Percentiles rank a stretch among this genome's conserved stretches.
Evolutionary conservation across 1,140 invertebrate genomes (phyloP).

Genomic region (Papilio helenus): DNA sequence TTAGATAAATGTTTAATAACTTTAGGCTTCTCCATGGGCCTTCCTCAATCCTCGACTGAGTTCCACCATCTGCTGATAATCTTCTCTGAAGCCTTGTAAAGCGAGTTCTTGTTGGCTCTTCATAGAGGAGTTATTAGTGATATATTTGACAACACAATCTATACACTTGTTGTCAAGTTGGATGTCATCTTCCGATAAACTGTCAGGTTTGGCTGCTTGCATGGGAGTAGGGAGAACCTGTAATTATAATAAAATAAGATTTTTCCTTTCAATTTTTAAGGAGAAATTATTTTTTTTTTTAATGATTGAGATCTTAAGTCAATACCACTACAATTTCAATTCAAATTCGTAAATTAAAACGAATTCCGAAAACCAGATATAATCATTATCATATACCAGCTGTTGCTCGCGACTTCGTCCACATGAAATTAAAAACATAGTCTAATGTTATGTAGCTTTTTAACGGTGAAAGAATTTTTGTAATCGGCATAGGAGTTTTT

Average conservation of each 20-base stretch:
- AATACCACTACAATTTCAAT: too few species aligned
- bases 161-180: slow-evolving; percentile 77
- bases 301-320: too few species aligned
- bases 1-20: slow-evolving; percentile 48
- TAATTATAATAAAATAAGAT: slow-evolving; percentile 24
- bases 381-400: too few species aligned
- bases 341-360: too few species aligned
- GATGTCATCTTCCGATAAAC: slow-evolving; percentile 62
- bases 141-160: slow-evolving; percentile 85
- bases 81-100: slow-evolving; percentile 86
- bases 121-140: slow-evolving; percentile 84
- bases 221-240: slow-evolving; percentile 72
- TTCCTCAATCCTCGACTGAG: slow-evolving; percentile 85
- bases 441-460: too few species aligned
- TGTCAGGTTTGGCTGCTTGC: slow-evolving; percentile 61
- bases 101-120: slow-evolving; percentile 85
- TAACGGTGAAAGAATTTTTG: too few species aligned
- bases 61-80: slow-evolving; percentile 83
- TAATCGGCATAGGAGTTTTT: too few species aligned
- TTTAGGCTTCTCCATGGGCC: slow-evolving; percentile 84
- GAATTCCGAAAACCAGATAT: too few species aligned
- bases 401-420: too few species aligned
- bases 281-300: too few species aligned
- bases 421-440: too few species aligned
- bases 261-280: background rate